A percentile compares a stretch with the other conserved stretches of the same genome.
These are phyloP conservation scores for Pantherophis guttatus DNA, from an alignment of 2,113 vertebrate genomes.

Conservation along the genomic window DNA sequence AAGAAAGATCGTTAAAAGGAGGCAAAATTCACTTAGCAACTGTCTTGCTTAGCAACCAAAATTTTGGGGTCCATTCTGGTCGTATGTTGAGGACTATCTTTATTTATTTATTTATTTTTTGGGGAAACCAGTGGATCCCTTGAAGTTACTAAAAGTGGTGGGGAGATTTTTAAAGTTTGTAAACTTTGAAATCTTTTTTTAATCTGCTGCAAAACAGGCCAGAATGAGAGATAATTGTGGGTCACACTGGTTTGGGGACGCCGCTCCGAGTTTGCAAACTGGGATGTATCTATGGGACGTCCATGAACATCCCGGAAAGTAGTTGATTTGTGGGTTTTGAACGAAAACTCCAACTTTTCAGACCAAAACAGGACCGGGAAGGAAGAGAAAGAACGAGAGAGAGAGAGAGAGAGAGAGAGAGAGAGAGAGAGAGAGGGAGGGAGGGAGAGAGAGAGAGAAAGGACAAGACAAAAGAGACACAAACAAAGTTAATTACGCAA, in stretches of 20 bases:
- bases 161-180: not conserved
- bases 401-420: not conserved
- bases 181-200: not conserved
- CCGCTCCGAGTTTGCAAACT: not conserved
- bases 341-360: conserved; percentile 13
- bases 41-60: no score
- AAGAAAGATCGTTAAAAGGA: no score
- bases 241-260: not conserved
- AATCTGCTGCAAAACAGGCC: not conserved
- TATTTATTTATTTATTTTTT: no score
- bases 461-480: not conserved
- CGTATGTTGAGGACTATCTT: no score
- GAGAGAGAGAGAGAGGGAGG: no score
- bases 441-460: not conserved
- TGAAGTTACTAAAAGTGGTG: not conserved
- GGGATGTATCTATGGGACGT: not conserved
- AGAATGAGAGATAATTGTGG: no score
- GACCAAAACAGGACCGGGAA: conserved; percentile 17
- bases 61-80: no score
- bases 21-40: no score
- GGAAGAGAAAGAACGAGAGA: conserved; percentile 1
- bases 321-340: conserved; percentile 27
- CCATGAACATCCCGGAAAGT: no score
- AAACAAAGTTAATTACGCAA: conserved; percentile 23
- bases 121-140: not conserved